Percentiles rank a stretch among this genome's conserved stretches.
These are phyloP conservation scores for Parazoanthus darwini DNA, from an alignment of 92 coral and sea anemone species.

Conservation along the genomic window DNA sequence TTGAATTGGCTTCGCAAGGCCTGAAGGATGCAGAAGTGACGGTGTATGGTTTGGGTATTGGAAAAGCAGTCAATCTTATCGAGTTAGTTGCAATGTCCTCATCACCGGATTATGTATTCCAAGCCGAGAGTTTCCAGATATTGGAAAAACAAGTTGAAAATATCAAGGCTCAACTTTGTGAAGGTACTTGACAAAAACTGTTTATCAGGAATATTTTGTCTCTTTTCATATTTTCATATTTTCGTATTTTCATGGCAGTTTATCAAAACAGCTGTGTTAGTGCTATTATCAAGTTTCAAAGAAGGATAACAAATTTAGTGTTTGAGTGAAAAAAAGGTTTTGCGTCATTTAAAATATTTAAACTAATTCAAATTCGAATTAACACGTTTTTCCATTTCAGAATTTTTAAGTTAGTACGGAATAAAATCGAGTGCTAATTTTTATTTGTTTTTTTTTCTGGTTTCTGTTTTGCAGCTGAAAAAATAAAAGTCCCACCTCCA, in stretches of 20 bases:
- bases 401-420: too few species aligned
- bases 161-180: conserved; percentile 14
- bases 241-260: too few species aligned
- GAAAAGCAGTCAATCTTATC: not conserved
- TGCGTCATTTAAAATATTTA: too few species aligned
- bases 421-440: not conserved
- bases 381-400: too few species aligned
- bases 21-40: not conserved
- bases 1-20: conserved; percentile 5
- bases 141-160: not conserved
- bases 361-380: too few species aligned
- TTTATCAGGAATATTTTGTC: too few species aligned
- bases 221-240: too few species aligned
- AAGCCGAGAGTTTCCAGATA: not conserved
- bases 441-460: not conserved
- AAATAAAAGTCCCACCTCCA: not conserved
- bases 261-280: too few species aligned
- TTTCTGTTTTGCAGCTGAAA: conserved; percentile 2
- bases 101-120: not conserved
- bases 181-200: not conserved
- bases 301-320: too few species aligned
- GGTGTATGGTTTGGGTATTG: conserved; percentile 3
- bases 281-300: too few species aligned
- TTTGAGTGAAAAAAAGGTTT: too few species aligned
- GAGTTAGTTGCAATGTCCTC: conserved; percentile 17